phyloP scores from a whole-genome alignment of 2,113 vertebrate species.

The Colistium nudipinnis region DNA sequence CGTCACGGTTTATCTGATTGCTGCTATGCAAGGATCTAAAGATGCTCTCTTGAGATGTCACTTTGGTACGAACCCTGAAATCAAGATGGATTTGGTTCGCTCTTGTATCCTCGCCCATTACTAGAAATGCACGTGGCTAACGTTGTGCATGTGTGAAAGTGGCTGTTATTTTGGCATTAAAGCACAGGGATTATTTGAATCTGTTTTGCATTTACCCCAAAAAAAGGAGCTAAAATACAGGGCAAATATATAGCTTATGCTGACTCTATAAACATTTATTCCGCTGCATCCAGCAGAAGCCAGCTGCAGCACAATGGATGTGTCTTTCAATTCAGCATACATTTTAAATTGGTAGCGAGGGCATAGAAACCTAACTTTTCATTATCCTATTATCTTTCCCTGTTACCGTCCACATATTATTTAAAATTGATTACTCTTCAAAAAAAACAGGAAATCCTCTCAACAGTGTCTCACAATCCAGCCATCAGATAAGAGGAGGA shows the following conservation, averaged over 20 bases:
- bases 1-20: background rate
- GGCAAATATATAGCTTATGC: constrained; percentile 12
- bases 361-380: background rate
- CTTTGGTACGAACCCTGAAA: constrained; percentile 33
- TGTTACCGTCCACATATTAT: background rate
- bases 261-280: constrained; percentile 13
- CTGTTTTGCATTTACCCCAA: constrained; percentile 12
- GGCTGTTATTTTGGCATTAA: constrained; percentile 29
- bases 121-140: background rate
- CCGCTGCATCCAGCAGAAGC: constrained; percentile 2
- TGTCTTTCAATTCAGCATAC: background rate
- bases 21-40: constrained; percentile 19
- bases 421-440: background rate
- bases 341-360: background rate
- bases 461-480: no score
- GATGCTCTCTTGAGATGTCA: constrained; percentile 8
- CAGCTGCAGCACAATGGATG: background rate
- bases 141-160: constrained; percentile 1
- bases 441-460: no score
- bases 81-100: constrained; percentile 43
- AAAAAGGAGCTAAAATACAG: background rate
- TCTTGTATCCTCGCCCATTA: constrained; percentile 2
- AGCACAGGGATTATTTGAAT: constrained; percentile 20
- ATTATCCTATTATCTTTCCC: background rate
- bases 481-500: no score